Evolutionary conservation across 2,888 invertebrate genomes (phyloP).

Genomic region (Harmothoe impar): DNA sequence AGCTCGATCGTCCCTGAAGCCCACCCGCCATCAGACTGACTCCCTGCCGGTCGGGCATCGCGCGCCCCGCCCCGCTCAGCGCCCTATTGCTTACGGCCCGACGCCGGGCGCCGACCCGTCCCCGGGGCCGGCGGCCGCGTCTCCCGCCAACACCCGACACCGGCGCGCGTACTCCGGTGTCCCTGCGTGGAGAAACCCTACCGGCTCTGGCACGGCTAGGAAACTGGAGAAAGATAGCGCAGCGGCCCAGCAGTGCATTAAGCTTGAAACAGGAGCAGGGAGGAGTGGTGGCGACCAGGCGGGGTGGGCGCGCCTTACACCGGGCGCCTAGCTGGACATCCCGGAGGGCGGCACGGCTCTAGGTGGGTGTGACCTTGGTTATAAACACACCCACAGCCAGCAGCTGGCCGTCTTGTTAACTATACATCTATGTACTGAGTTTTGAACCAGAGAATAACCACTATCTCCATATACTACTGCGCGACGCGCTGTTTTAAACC

Average conservation of each 20-base stretch:
- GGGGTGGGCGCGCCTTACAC: background rate
- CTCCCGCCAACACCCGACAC: slow-evolving; percentile 56
- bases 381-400: background rate
- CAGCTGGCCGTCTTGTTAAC: too few relatives aligned
- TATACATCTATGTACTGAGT: too few relatives aligned
- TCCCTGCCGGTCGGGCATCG: background rate
- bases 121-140: slow-evolving; percentile 50
- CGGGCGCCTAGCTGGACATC: background rate
- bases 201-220: background rate
- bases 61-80: slow-evolving; percentile 43
- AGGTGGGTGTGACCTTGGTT: background rate
- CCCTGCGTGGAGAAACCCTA: slow-evolving; percentile 24
- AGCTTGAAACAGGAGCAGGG: slow-evolving; percentile 37
- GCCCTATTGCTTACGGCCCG: slow-evolving; percentile 12
- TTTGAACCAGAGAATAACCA: too few relatives aligned
- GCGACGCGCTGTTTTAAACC: too few relatives aligned
- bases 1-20: slow-evolving; percentile 31
- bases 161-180: background rate
- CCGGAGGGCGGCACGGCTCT: slow-evolving; percentile 1
- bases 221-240: slow-evolving; percentile 51
- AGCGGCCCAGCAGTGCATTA: slow-evolving; percentile 54
- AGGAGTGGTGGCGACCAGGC: background rate
- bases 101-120: slow-evolving; percentile 22
- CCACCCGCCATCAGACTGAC: slow-evolving; percentile 29
- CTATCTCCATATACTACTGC: too few relatives aligned